Evolutionary conservation across 2,797 vertebrate genomes (phyloP).

Genomic region (Gymnothorax reevesii): DNA sequence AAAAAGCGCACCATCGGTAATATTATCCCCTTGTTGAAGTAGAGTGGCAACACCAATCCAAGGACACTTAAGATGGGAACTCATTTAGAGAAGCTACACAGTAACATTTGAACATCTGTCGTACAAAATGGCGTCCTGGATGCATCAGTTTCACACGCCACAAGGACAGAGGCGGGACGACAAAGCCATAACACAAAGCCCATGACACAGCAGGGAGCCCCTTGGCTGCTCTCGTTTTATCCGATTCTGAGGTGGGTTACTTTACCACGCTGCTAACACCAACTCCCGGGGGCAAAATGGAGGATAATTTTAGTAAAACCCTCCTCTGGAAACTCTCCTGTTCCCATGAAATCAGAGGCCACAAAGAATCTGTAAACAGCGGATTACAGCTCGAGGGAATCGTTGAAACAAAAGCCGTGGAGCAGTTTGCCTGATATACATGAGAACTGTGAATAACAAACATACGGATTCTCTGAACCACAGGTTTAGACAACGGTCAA

Average conservation of each 20-base stretch:
- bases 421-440: not conserved
- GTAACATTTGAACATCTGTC: not conserved
- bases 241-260: not conserved
- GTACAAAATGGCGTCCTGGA: not conserved
- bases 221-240: not conserved
- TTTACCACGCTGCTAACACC: not conserved
- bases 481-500: not conserved
- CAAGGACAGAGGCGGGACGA: not conserved
- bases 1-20: not conserved
- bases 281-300: not conserved
- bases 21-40: not conserved
- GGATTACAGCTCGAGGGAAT: not conserved
- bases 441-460: constrained; percentile 9
- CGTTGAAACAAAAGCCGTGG: not conserved
- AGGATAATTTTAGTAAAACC: not conserved
- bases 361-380: not conserved
- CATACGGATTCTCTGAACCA: not conserved
- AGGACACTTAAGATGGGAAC: not conserved
- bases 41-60: not conserved
- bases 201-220: not conserved
- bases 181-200: not conserved
- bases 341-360: constrained; percentile 8
- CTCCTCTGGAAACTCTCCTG: not conserved
- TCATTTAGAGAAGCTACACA: not conserved
- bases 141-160: not conserved